Evolutionary conservation across 2,888 invertebrate genomes (phyloP), one percentile per base, ranked within the genome.

Genomic region (Drosophila anomelani): DNA sequence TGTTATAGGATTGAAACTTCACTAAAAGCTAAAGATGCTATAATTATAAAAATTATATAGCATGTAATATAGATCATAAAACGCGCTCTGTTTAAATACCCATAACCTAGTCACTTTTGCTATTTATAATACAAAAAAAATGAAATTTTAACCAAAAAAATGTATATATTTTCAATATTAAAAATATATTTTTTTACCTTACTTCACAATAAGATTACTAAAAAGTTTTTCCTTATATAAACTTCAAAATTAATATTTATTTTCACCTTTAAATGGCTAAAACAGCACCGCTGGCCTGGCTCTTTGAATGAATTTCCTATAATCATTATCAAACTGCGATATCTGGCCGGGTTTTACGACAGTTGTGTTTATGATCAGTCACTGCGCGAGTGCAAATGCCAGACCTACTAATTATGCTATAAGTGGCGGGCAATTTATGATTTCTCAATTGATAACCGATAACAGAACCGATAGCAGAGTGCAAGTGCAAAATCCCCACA

Each of bases 331-430:
- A 20, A 13, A 13, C 47, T 6, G 15, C 34, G 34, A 49, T 64
- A 64, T 64, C 63, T 49, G 63, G 15, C 17, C 49, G 26, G 34
- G 63, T 49, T 64, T 62, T 64, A 64, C 63, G 49, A 34, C 29
- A 26, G 12, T 17, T 26, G 23, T 26, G 23, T 15, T 44, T n/a
- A 26, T 49, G 51, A 34, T 15, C 23, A 59, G 32, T 60, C 63
- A 47, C 44, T 32, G 3, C n/a, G 23, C 47, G 64, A 63, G 49
- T 62, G 64, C 64, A 62, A 62, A 12, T 36, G 34, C 34, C 13
- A 32, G 49, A 49, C 49, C 34, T 5, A 12, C 17, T 49, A 64
- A 64, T 64, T 64, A 64, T 63, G 64, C 20, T 63, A 51, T 43
- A 51, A 64, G 49, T 51, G 26, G 64, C 36, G 26, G 36, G 15